phyloP scores from a whole-genome alignment of 1,140 invertebrate species.

The Drosophila ambigua region DNA sequence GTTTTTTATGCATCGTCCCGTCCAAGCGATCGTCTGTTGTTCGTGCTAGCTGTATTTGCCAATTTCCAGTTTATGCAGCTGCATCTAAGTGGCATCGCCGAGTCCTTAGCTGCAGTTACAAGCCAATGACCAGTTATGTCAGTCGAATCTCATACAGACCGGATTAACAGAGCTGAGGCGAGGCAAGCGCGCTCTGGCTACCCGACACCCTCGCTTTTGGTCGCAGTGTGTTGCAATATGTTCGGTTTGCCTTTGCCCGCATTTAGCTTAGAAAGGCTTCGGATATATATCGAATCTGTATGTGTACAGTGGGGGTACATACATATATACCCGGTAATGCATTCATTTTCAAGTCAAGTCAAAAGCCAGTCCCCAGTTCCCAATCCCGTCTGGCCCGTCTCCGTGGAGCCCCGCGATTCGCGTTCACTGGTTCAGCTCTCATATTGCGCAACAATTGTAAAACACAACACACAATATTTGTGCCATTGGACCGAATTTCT shows the following conservation, averaged over 20 bases:
- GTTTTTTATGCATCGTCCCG: conserved; percentile 42
- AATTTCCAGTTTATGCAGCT: conserved; percentile 80
- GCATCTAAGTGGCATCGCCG: conserved; percentile 62
- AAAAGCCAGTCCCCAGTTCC: conserved; percentile 25
- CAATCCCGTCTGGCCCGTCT: conserved; percentile 18
- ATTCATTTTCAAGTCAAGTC: conserved; percentile 49
- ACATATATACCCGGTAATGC: conserved; percentile 36
- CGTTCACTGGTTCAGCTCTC: conserved; percentile 37
- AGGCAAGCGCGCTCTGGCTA: conserved; percentile 56
- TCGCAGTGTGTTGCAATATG: conserved; percentile 76
- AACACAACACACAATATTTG: conserved; percentile 73
- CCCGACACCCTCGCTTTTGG: conserved; percentile 75
- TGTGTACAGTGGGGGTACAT: conserved; percentile 29
- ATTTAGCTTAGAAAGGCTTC: conserved; percentile 77
- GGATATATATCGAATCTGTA: conserved; percentile 48
- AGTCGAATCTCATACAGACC: conserved; percentile 63
- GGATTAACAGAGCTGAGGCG: conserved; percentile 35
- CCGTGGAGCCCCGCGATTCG: conserved; percentile 33
- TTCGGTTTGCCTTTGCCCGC: conserved; percentile 67
- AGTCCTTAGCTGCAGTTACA: conserved; percentile 70
- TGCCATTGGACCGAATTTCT: conserved; percentile 79
- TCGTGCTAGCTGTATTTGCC: conserved; percentile 71
- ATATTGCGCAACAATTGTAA: conserved; percentile 77
- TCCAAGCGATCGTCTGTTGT: conserved; percentile 49
- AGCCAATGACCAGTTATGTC: conserved; percentile 81